phyloP scores from a whole-genome alignment of 2,797 vertebrate species.

The Arrhamphus sclerolepis region DNA sequence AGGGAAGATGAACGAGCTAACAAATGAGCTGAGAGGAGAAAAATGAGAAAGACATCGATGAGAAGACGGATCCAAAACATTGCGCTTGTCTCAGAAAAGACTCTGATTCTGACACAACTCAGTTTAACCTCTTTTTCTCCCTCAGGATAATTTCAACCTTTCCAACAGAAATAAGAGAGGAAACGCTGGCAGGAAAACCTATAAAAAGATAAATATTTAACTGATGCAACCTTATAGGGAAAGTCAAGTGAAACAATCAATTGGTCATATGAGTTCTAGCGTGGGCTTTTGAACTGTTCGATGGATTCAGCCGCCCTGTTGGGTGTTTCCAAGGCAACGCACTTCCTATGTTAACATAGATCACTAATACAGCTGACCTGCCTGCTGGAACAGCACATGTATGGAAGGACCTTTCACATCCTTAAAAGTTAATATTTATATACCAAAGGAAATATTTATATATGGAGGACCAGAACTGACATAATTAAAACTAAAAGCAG shows the following conservation, averaged over 20 bases:
- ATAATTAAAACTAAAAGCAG: too few relatives aligned
- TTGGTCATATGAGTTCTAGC: background rate
- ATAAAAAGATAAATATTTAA: too few relatives aligned
- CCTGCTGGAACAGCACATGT: constrained; percentile 30
- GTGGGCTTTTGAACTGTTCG: constrained; percentile 23
- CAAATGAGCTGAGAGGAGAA: constrained; percentile 12
- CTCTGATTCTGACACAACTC: background rate
- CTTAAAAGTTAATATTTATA: too few relatives aligned
- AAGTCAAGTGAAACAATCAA: constrained; percentile 30
- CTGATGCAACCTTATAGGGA: background rate
- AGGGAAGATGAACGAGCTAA: constrained; percentile 1
- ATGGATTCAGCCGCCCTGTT: constrained; percentile 19
- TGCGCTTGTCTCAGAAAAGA: constrained; percentile 35
- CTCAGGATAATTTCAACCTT: background rate
- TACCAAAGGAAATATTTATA: too few relatives aligned
- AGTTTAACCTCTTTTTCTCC: background rate
- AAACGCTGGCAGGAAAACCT: too few relatives aligned
- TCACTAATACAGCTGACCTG: constrained; percentile 18
- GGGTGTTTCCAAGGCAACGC: constrained; percentile 62
- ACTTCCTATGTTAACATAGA: constrained; percentile 43
- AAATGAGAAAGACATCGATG: constrained; percentile 20
- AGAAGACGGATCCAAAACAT: constrained; percentile 29
- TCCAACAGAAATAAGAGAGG: background rate
- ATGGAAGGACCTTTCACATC: too few relatives aligned
- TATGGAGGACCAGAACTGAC: too few relatives aligned